Percentiles rank a stretch among this genome's conserved stretches.
phyloP scores from a whole-genome alignment of 2,797 vertebrate species.

The Hydrocynus forskahlii region DNA sequence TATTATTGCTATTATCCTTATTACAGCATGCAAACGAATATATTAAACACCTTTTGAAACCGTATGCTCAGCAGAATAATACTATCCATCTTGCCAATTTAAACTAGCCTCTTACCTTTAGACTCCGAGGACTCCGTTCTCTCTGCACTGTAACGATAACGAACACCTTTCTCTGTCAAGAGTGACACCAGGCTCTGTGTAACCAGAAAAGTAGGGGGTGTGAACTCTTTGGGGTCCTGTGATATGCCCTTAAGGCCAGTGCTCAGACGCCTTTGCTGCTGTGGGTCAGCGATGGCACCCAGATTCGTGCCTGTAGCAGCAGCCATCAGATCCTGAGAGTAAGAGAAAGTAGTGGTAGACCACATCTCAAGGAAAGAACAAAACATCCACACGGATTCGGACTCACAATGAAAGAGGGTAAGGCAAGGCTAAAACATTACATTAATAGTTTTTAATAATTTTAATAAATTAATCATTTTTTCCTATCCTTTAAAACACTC shows the following conservation, averaged over 20 bases:
- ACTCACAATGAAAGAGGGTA: not conserved
- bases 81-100: not conserved
- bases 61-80: not conserved
- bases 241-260: conserved; percentile 59
- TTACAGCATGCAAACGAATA: too few species aligned
- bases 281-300: conserved; percentile 71
- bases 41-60: not conserved
- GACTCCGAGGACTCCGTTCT: conserved; percentile 69
- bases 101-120: conserved; percentile 65
- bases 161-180: conserved; percentile 78
- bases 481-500: too few species aligned
- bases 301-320: conserved; percentile 80
- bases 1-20: too few species aligned
- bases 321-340: conserved; percentile 78
- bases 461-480: too few species aligned
- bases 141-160: conserved; percentile 68
- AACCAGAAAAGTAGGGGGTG: conserved; percentile 77
- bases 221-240: conserved; percentile 69
- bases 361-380: not conserved
- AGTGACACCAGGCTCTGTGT: conserved; percentile 82
- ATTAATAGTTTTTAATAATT: too few species aligned
- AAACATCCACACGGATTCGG: not conserved
- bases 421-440: not conserved
- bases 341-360: not conserved
- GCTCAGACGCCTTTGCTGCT: conserved; percentile 68